Conservation (phyloP, 2,888 invertebrate genomes). For the Caenorhabditis macrosperma region DNA sequence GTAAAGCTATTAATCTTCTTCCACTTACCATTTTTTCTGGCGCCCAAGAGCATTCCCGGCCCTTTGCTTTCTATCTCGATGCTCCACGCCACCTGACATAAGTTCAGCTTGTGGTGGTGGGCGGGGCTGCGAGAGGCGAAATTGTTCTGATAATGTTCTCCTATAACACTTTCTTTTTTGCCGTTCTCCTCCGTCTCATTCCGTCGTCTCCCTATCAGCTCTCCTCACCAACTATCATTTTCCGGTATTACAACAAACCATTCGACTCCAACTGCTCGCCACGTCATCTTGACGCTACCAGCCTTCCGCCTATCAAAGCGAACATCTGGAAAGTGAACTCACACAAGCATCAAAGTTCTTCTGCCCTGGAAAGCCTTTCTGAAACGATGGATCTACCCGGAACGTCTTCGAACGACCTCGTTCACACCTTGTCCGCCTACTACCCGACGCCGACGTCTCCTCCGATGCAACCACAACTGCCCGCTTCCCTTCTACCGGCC, state of each 20-base stretch:
- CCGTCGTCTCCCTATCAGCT: constrained; percentile 31
- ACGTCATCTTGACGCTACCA: constrained; percentile 25
- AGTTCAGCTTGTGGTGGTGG: constrained; percentile 54
- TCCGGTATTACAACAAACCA: constrained; percentile 56
- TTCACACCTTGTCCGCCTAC: constrained; percentile 24
- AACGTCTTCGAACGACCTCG: constrained; percentile 48
- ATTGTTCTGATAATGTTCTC: constrained; percentile 52
- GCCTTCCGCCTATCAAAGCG: not conserved
- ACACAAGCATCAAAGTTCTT: not conserved
- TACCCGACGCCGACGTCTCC: constrained; percentile 42
- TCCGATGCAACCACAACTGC: constrained; percentile 1
- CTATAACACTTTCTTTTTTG: constrained; percentile 33
- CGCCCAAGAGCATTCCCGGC: constrained; percentile 44
- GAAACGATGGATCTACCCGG: constrained; percentile 56
- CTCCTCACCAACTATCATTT: constrained; percentile 30
- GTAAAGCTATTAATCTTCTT: constrained; percentile 56
- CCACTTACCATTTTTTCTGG: constrained; percentile 55
- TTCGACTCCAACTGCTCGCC: constrained; percentile 31
- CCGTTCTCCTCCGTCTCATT: constrained; percentile 33
- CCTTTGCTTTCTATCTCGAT: constrained; percentile 15
- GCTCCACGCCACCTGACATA: constrained; percentile 54
- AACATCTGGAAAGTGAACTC: constrained; percentile 17
- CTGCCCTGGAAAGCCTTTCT: constrained; percentile 40
- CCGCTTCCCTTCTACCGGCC: not conserved
- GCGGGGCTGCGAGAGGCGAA: constrained; percentile 18